Evolutionary conservation across 2,113 vertebrate genomes (phyloP).

Genomic region (Polypterus bichir): DNA sequence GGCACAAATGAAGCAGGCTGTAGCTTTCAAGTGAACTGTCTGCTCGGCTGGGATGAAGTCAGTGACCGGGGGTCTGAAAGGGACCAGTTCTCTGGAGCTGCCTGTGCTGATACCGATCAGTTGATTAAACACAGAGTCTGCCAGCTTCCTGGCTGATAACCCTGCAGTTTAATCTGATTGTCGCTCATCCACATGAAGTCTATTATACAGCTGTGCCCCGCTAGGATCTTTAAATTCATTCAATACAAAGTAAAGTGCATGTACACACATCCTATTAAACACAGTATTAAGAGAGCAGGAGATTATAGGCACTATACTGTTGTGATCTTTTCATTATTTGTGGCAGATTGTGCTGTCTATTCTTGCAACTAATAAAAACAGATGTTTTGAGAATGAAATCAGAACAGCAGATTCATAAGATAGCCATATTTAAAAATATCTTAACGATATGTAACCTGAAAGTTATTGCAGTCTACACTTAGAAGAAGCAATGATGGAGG

Average conservation of each 20-base stretch:
- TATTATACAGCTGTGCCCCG: constrained; percentile 19
- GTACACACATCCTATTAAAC: constrained; percentile 10
- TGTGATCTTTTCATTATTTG: constrained; percentile 17
- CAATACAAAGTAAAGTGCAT: constrained; percentile 6
- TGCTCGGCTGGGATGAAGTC: constrained; percentile 3
- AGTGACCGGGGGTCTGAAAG: constrained; percentile 1
- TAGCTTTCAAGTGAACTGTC: neutral
- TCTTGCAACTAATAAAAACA: neutral
- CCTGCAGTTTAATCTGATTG: constrained; percentile 27
- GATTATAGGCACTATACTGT: constrained; percentile 10
- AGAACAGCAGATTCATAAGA: neutral
- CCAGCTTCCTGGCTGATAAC: constrained; percentile 47
- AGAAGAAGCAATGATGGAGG: neutral
- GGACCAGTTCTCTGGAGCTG: constrained; percentile 22
- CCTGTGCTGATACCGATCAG: constrained; percentile 42
- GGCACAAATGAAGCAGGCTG: neutral
- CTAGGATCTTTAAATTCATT: constrained; percentile 6
- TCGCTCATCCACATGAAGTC: constrained; percentile 24
- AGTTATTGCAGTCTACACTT: neutral
- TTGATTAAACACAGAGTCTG: constrained; percentile 56
- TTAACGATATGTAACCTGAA: neutral
- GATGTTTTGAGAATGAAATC: too few relatives aligned
- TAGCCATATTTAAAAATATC: neutral
- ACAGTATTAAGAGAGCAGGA: constrained; percentile 9
- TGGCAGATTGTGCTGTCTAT: neutral